Conservation (phyloP, 2,888 invertebrate genomes). For the Drosophila gaucha region DNA sequence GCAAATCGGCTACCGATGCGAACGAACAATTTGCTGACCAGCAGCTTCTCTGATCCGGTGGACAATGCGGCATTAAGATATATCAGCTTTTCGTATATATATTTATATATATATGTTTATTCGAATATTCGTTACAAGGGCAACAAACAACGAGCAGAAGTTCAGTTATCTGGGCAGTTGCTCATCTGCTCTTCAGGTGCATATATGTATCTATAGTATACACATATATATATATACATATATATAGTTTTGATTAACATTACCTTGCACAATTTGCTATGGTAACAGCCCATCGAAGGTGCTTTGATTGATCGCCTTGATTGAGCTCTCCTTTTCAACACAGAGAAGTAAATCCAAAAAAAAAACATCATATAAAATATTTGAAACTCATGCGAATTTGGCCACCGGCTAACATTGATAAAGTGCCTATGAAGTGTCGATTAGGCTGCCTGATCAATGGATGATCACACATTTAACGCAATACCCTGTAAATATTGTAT, state of each 20-base stretch:
- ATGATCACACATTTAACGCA: constrained; percentile 18
- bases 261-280: constrained; percentile 60
- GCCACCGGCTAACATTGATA: constrained; percentile 38
- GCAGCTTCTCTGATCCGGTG: constrained; percentile 30
- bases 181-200: constrained; percentile 12
- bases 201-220: constrained; percentile 3
- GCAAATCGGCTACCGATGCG: constrained; percentile 63
- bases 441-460: constrained; percentile 39
- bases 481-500: not conserved
- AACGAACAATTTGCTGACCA: constrained; percentile 40
- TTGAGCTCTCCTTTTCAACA: constrained; percentile 21
- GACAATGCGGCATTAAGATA: constrained; percentile 73
- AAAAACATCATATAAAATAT: not conserved
- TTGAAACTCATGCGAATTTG: constrained; percentile 33
- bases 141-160: constrained; percentile 53
- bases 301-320: constrained; percentile 67
- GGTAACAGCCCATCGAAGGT: constrained; percentile 62
- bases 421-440: constrained; percentile 47
- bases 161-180: constrained; percentile 53
- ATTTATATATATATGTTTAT: constrained; percentile 36
- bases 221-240: constrained; percentile 21
- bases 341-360: constrained; percentile 1
- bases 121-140: constrained; percentile 72
- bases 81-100: constrained; percentile 25
- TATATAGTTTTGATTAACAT: constrained; percentile 60